phyloP scores from a whole-genome alignment of 2,888 invertebrate species.

The Allacma fusca region DNA sequence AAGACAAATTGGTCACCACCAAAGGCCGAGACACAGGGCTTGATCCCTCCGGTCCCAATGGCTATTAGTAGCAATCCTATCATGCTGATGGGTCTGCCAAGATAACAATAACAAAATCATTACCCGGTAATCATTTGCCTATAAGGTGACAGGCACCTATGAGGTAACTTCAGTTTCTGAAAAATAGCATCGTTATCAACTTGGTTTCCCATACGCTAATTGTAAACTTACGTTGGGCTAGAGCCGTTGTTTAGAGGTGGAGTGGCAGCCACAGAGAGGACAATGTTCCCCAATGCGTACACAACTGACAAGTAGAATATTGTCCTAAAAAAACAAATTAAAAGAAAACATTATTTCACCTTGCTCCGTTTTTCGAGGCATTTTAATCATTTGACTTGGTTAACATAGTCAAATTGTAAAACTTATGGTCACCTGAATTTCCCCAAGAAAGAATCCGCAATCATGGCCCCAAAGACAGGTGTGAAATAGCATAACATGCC shows the following conservation, averaged over 20 bases:
- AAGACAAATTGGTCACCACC: slow-evolving; percentile 92
- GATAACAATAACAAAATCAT: slow-evolving; percentile 2
- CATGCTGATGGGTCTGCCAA: slow-evolving; percentile 64
- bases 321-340: slow-evolving; percentile 67
- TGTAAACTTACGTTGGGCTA: slow-evolving; percentile 42
- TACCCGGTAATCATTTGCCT: neutral
- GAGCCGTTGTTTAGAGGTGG: slow-evolving; percentile 57
- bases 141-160: no score
- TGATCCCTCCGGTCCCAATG: slow-evolving; percentile 91
- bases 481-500: slow-evolving; percentile 89
- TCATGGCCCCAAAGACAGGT: slow-evolving; percentile 86
- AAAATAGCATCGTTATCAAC: no score
- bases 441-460: slow-evolving; percentile 92
- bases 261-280: slow-evolving; percentile 66
- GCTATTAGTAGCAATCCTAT: slow-evolving; percentile 73
- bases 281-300: slow-evolving; percentile 67
- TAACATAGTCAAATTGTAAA: no score
- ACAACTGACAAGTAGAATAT: slow-evolving; percentile 68
- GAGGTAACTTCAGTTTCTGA: no score
- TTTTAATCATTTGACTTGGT: no score
- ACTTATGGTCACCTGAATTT: slow-evolving; percentile 82
- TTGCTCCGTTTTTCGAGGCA: no score
- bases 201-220: neutral
- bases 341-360: neutral
- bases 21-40: slow-evolving; percentile 93